Evolutionary conservation across 2,888 invertebrate genomes (phyloP).

Genomic region (Cryptus armator): DNA sequence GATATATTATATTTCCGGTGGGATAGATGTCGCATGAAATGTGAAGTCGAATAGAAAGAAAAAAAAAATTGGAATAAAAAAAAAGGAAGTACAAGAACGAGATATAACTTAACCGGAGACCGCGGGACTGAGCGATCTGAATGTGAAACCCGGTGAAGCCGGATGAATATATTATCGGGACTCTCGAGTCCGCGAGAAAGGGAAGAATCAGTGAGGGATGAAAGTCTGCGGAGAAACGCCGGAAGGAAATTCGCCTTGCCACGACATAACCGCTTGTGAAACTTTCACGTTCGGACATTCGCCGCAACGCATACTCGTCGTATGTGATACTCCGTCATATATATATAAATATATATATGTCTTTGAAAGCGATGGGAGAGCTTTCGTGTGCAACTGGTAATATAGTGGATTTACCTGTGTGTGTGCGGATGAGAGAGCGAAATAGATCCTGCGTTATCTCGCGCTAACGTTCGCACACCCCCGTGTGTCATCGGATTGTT

Average conservation of each 20-base stretch:
- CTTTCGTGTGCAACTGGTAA: not conserved
- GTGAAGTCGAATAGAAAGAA: conserved; percentile 54
- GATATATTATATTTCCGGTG: conserved; percentile 69
- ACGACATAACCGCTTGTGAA: conserved; percentile 38
- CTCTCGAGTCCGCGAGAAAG: conserved; percentile 44
- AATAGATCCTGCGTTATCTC: conserved; percentile 27
- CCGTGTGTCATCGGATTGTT: conserved; percentile 27
- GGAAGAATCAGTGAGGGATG: conserved; percentile 30
- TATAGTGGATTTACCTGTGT: conserved; percentile 1
- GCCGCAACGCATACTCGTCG: not conserved
- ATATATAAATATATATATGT: not conserved
- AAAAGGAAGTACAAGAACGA: not conserved
- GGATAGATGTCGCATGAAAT: conserved; percentile 72
- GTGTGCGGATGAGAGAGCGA: not conserved
- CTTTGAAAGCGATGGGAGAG: not conserved
- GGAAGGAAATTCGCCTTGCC: conserved; percentile 53
- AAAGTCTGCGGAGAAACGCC: conserved; percentile 30
- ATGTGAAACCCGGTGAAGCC: conserved; percentile 34
- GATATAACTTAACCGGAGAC: conserved; percentile 9
- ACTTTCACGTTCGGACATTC: conserved; percentile 36
- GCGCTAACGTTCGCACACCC: not conserved
- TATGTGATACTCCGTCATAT: not conserved
- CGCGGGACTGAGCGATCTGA: conserved; percentile 3
- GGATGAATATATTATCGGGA: conserved; percentile 66
- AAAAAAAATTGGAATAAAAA: conserved; percentile 14